These are phyloP conservation scores for Monodelphis domestica DNA, from an alignment of 2,797 vertebrate species.

Conservation along the genomic window DNA sequence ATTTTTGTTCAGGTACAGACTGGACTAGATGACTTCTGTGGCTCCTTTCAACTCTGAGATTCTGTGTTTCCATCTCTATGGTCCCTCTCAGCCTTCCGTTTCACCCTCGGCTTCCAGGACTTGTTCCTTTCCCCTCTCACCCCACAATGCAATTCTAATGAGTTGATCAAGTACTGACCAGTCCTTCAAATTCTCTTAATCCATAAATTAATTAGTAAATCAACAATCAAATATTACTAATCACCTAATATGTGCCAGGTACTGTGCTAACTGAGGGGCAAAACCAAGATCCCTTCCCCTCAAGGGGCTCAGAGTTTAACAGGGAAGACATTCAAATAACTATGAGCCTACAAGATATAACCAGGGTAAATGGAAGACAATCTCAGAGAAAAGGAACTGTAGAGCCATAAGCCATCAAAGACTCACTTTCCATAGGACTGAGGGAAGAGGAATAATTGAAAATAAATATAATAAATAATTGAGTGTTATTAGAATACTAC, in stretches of 20 bases:
- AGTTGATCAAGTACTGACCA: not conserved
- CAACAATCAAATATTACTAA: not conserved
- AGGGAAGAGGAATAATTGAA: not conserved
- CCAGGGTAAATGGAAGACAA: not conserved
- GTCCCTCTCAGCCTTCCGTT: not conserved
- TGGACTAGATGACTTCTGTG: too few relatives aligned
- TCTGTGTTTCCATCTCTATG: not conserved
- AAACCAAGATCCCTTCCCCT: not conserved
- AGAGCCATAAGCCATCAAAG: not conserved
- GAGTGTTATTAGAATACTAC: conserved; percentile 3
- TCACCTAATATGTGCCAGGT: too few relatives aligned
- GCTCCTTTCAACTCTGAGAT: not conserved
- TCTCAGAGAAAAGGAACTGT: not conserved
- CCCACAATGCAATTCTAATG: not conserved
- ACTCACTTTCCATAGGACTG: not conserved
- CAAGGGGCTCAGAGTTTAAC: not conserved
- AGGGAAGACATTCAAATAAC: not conserved
- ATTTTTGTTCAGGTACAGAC: not conserved
- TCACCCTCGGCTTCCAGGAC: not conserved
- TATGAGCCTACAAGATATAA: not conserved
- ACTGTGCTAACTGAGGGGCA: not conserved
- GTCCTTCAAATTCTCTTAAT: not conserved
- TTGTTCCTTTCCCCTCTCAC: conserved; percentile 8
- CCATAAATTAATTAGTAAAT: not conserved
- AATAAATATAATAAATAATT: not conserved